These are phyloP conservation scores for Pseudorhiza aurosa DNA, from an alignment of 30 jellyfish, hydroid and myxozoan genomes.

Conservation along the genomic window DNA sequence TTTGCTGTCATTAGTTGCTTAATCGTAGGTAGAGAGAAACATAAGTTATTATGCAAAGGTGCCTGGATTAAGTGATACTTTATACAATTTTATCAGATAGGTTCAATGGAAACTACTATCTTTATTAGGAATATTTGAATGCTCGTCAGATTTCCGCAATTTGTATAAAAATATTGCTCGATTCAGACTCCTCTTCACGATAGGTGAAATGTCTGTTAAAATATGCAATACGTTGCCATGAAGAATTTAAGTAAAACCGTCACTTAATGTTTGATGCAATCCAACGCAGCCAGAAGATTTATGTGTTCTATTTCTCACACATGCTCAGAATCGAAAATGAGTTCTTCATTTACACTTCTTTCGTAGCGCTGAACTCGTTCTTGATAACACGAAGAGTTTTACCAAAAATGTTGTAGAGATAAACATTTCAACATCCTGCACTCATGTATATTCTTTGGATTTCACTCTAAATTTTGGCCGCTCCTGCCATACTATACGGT, in stretches of 20 bases:
- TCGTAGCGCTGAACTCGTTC: background rate
- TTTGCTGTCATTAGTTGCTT: constrained; percentile 6
- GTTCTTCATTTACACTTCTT: constrained; percentile 3
- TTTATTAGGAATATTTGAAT: background rate
- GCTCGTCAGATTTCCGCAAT: background rate
- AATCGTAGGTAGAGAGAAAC: background rate
- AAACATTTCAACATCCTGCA: background rate
- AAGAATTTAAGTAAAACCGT: constrained; percentile 8
- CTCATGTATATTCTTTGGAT: constrained; percentile 8
- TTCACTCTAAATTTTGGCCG: constrained; percentile 6
- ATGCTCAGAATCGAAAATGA: constrained; percentile 17
- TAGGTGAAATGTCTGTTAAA: background rate
- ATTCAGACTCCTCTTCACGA: background rate
- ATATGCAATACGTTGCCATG: background rate
- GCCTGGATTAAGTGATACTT: constrained; percentile 10
- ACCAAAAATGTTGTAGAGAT: constrained; percentile 4
- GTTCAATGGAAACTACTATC: constrained; percentile 8
- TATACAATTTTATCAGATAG: constrained; percentile 4
- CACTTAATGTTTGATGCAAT: background rate
- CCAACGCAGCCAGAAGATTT: constrained; percentile 1
- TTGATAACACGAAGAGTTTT: constrained; percentile 1
- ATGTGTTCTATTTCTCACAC: constrained; percentile 11
- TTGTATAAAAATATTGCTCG: background rate
- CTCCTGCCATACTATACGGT: constrained; percentile 14
- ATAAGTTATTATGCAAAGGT: constrained; percentile 6